Percentiles rank a stretch among this genome's conserved stretches.
Conservation (phyloP, 1,140 invertebrate genomes). For the Musca vetustissima region DNA sequence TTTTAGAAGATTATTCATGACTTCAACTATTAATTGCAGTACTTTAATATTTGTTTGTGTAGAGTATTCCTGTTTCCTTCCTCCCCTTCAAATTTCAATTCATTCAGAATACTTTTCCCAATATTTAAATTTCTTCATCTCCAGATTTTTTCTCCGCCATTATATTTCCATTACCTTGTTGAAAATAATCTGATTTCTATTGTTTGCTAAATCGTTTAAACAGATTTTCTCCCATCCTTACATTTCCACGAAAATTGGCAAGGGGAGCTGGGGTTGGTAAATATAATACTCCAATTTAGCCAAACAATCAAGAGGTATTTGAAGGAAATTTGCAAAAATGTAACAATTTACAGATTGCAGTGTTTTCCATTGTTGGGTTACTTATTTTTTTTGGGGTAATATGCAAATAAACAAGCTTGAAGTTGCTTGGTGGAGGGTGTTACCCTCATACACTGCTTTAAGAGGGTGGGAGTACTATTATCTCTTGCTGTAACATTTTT, state of each 20-base stretch:
- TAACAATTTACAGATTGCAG: not conserved
- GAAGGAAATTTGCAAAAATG: not conserved
- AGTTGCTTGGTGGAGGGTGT: no score
- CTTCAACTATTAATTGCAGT: no score
- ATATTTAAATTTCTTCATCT: not conserved
- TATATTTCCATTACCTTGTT: not conserved
- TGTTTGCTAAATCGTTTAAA: conserved; percentile 11
- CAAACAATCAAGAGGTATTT: conserved; percentile 20
- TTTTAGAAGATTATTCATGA: no score
- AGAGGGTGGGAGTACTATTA: not conserved
- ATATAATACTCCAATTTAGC: conserved; percentile 14
- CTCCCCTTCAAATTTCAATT: not conserved
- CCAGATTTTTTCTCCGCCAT: not conserved
- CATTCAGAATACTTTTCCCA: no score
- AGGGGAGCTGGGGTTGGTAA: not conserved
- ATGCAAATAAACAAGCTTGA: no score
- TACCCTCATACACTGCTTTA: not conserved
- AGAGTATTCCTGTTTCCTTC: no score
- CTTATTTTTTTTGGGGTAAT: no score
- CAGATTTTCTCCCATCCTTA: not conserved
- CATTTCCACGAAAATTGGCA: no score
- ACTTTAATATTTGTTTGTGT: no score
- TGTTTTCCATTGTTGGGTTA: not conserved
- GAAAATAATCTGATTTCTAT: not conserved
- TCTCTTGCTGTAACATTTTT: no score